Percentiles rank a stretch among this genome's conserved stretches.
phyloP scores from a whole-genome alignment of 2,113 vertebrate genomes.

The Dissostichus mawsoni region DNA sequence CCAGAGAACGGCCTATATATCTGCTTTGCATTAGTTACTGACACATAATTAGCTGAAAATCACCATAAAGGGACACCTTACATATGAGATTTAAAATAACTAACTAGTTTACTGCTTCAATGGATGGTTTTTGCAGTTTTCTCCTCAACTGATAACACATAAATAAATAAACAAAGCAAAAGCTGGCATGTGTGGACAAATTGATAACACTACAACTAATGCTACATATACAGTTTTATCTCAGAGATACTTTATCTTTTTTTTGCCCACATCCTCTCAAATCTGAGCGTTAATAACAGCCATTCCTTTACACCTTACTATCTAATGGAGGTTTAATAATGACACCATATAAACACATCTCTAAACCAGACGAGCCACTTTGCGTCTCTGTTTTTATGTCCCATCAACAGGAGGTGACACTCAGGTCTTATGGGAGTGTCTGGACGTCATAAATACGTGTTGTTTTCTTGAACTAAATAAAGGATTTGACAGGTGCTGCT shows the following conservation, averaged over 20 bases:
- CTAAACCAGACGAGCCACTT: neutral
- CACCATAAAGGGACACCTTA: too few relatives aligned
- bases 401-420: neutral
- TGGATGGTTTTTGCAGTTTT: neutral
- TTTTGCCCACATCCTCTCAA: neutral
- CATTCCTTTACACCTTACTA: neutral
- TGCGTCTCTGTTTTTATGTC: neutral
- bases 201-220: neutral
- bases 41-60: too few relatives aligned
- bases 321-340: neutral
- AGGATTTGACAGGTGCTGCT: slow-evolving; percentile 56
- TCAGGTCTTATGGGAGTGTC: slow-evolving; percentile 3
- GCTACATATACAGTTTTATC: neutral
- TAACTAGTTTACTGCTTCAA: too few relatives aligned
- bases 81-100: too few relatives aligned
- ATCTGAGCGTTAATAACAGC: neutral
- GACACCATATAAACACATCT: neutral
- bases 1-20: too few relatives aligned
- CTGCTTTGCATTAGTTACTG: too few relatives aligned
- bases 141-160: neutral
- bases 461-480: slow-evolving; percentile 37
- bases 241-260: neutral
- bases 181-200: neutral
- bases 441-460: neutral
- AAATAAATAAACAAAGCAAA: neutral